Conservation (phyloP, 2,797 vertebrate genomes). For the Pteronotus mesoamericanus region DNA sequence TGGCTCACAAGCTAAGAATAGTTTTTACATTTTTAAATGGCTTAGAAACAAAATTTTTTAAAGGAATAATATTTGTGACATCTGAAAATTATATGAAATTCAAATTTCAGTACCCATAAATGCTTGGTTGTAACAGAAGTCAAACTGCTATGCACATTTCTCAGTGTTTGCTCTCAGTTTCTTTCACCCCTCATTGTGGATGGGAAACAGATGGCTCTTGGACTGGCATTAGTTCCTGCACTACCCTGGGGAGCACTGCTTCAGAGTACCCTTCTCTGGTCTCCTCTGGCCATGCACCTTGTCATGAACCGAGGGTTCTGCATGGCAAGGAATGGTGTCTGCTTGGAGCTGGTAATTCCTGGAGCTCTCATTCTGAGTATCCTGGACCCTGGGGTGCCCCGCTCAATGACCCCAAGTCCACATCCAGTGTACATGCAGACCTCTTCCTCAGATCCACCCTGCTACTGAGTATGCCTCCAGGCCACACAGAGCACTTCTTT, state of each 20-base stretch:
- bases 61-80: background rate
- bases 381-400: background rate
- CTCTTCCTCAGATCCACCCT: background rate
- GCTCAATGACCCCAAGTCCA: too few relatives aligned
- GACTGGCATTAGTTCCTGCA: accelerated
- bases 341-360: background rate
- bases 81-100: background rate
- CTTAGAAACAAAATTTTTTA: background rate
- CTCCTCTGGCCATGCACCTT: background rate
- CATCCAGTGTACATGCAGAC: background rate
- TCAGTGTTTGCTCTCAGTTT: background rate
- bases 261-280: background rate
- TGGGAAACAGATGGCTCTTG: background rate
- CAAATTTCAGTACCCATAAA: background rate
- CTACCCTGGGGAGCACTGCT: background rate
- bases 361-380: background rate
- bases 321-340: background rate
- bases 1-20: background rate
- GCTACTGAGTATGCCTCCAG: background rate
- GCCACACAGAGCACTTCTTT: background rate
- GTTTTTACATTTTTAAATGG: background rate
- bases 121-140: too few relatives aligned
- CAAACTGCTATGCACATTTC: background rate
- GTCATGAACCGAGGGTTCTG: background rate
- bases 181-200: background rate